These are phyloP conservation scores for Cuniculus paca DNA, from an alignment of 2,797 vertebrate genomes.

Conservation along the genomic window DNA sequence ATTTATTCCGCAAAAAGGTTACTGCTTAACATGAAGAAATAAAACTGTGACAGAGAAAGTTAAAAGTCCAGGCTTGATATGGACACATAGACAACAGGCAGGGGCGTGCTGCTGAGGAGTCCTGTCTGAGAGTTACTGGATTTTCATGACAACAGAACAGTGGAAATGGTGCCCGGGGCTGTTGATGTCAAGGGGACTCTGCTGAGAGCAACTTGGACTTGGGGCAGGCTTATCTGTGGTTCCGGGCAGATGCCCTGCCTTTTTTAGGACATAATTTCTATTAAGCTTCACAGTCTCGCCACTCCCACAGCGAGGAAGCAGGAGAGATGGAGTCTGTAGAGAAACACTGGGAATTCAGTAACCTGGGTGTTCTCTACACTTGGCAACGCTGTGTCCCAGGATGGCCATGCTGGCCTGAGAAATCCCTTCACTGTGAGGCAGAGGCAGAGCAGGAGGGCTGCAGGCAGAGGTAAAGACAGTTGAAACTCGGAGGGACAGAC, in stretches of 20 bases:
- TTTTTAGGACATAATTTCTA: background rate
- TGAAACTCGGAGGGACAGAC: background rate
- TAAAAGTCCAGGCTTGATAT: accelerated
- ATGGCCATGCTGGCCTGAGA: background rate
- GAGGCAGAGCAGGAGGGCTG: background rate
- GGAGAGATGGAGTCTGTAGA: background rate
- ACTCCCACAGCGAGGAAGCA: background rate
- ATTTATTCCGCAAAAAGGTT: background rate
- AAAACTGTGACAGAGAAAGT: background rate
- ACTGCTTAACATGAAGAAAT: background rate
- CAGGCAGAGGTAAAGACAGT: background rate
- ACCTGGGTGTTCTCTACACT: background rate
- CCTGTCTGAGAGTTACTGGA: accelerated
- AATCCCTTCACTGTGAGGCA: background rate
- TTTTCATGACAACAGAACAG: background rate
- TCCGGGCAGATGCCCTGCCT: background rate
- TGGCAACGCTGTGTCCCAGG: accelerated
- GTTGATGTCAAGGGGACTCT: no score
- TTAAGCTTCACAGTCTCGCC: background rate
- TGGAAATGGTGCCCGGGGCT: accelerated
- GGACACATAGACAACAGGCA: accelerated
- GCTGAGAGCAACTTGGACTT: accelerated
- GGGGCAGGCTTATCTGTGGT: background rate
- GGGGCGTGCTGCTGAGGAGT: accelerated
- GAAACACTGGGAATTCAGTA: background rate